These are phyloP conservation scores for Euclidia mi DNA, from an alignment of 2,888 invertebrate genomes.

Conservation along the genomic window DNA sequence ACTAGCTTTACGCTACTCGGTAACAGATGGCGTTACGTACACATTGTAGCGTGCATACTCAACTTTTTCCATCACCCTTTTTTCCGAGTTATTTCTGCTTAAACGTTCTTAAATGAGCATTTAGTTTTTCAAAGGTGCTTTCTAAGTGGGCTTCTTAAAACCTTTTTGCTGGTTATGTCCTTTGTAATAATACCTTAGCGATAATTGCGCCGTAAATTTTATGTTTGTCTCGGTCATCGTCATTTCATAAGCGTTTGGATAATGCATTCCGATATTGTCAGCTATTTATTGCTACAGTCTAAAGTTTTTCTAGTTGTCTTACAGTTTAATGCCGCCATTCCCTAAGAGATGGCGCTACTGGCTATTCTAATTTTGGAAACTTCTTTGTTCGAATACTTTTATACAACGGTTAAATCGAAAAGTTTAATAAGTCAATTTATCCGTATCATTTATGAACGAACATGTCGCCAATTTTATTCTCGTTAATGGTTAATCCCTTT, in stretches of 20 bases:
- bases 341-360: constrained; percentile 48
- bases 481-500: constrained; percentile 53
- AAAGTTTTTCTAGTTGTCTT: constrained; percentile 20
- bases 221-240: constrained; percentile 72
- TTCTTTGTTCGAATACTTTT: constrained; percentile 38
- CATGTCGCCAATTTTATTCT: constrained; percentile 47
- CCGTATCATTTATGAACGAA: constrained; percentile 34
- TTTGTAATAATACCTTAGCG: constrained; percentile 83
- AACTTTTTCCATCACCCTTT: constrained; percentile 73
- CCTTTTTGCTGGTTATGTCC: constrained; percentile 79
- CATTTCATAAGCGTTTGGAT: constrained; percentile 77
- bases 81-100: constrained; percentile 83
- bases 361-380: background rate
- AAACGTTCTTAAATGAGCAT: constrained; percentile 86
- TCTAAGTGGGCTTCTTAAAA: constrained; percentile 81
- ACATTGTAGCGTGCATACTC: constrained; percentile 79
- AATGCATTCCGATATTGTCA: constrained; percentile 59
- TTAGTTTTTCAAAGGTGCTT: constrained; percentile 87
- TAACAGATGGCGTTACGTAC: constrained; percentile 87
- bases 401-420: constrained; percentile 29
- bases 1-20: constrained; percentile 78
- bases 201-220: constrained; percentile 84
- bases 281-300: constrained; percentile 37
- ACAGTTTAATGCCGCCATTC: constrained; percentile 21
- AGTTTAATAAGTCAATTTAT: constrained; percentile 23